Base-by-base conservation (phyloP, 2,113 vertebrate genomes). In the Pithys albifrons region DNA sequence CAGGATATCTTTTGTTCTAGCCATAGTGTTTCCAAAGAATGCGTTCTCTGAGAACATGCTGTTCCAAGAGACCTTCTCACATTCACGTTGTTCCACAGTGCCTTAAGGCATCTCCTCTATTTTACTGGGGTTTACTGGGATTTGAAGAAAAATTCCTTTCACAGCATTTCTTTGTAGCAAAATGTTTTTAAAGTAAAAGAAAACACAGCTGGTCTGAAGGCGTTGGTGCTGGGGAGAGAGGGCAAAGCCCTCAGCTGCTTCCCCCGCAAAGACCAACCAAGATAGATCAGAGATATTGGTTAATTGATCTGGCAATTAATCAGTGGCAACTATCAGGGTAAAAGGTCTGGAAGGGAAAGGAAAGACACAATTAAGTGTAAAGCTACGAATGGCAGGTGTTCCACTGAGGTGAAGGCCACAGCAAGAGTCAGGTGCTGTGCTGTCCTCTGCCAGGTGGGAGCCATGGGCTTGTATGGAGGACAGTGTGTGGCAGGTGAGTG, bases 61-160 rank as follows among this genome's bases (percentile, higher is more conserved):
- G 43, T 84, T 84, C 48, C 12, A 6, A 3, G 22, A 37, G 35
- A 77, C 55, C 48, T 16, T 37, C 51, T 62, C 55, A 43, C 1
- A 1, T 18, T 7, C 0, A 2, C 31, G 4, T 49, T 57, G 20
- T 37, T 77, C 72, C 0, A 0, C 4, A 2, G 22, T 0, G 31
- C 79, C 46, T 19, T 12, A 0, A 61, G 74, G 37, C 25, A 29
- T 24, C 25, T 51, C 33, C 49, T 46, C 92, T 25, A 14, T 52
- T 46, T 77, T 25, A 15, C 22, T 20, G 25, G 48, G 39, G 0
- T 37, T 70, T 86, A 33, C 1, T 23, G n/a, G 24, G 16, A 67
- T 86, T 71, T 24, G 33, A 61, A 81, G 59, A 77, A 70, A 73
- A 81, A 66, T 35, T 46, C 12, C 10, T 85, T 41, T 43, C 13